phyloP scores from a whole-genome alignment of 2,888 invertebrate species.

The Protonemura montana region DNA sequence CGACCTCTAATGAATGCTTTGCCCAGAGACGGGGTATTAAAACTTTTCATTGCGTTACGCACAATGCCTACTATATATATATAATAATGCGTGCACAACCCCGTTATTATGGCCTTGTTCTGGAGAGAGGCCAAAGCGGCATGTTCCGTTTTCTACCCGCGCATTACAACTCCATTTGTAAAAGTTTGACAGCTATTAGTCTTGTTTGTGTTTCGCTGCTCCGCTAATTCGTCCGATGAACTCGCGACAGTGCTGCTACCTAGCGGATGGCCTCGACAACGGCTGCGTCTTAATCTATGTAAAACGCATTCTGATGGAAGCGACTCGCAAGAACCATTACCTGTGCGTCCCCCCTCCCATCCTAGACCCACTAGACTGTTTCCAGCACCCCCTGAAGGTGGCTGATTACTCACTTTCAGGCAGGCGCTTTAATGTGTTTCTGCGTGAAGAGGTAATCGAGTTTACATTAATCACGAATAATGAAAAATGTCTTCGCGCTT shows the following conservation, averaged over 20 bases:
- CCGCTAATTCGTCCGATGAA: neutral
- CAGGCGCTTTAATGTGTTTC: neutral
- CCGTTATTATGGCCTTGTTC: neutral
- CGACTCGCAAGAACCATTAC: conserved; percentile 5
- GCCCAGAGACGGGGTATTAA: too few relatives aligned
- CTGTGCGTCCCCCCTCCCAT: neutral
- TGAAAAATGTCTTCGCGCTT: neutral
- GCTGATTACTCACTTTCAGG: conserved; percentile 2
- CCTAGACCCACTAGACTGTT: neutral
- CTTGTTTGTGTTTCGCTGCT: neutral
- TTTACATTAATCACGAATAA: conserved; percentile 12
- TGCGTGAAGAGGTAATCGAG: conserved; percentile 12
- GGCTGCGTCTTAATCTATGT: neutral
- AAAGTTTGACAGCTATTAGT: conserved; percentile 12
- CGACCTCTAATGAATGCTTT: too few relatives aligned
- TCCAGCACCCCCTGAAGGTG: neutral
- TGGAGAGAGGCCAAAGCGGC: neutral
- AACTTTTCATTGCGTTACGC: neutral
- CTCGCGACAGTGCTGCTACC: neutral
- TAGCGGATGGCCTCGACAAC: neutral
- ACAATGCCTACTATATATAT: neutral
- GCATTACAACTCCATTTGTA: conserved; percentile 1
- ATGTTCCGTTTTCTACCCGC: neutral
- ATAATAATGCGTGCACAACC: neutral
- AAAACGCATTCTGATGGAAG: neutral